Evolutionary conservation across 2,113 vertebrate genomes (phyloP).

Genomic region (Silurus glanis): DNA sequence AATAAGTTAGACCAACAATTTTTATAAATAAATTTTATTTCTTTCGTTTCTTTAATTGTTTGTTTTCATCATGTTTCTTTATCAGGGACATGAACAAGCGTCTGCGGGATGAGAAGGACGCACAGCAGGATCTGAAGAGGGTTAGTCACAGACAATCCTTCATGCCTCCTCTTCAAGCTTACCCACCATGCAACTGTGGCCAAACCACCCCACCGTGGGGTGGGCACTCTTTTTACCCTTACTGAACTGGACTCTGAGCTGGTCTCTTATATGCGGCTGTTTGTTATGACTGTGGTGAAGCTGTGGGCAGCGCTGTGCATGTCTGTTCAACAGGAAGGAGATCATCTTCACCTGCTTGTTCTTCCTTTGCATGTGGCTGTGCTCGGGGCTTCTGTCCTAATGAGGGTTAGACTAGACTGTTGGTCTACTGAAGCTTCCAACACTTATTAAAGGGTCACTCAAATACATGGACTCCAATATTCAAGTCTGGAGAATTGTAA

Average conservation of each 20-base stretch:
- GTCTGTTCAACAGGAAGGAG: slow-evolving; percentile 13
- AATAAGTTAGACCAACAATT: neutral
- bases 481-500: neutral
- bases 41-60: neutral
- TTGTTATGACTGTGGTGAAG: slow-evolving; percentile 27
- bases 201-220: slow-evolving; percentile 63
- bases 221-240: slow-evolving; percentile 66
- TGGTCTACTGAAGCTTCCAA: neutral
- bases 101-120: slow-evolving; percentile 88
- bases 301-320: slow-evolving; percentile 18
- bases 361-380: slow-evolving; percentile 27
- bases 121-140: slow-evolving; percentile 82
- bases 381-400: slow-evolving; percentile 3
- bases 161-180: slow-evolving; percentile 61
- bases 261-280: slow-evolving; percentile 15
- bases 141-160: slow-evolving; percentile 78
- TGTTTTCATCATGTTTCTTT: neutral
- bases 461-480: neutral
- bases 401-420: neutral
- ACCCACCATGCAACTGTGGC: slow-evolving; percentile 71
- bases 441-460: neutral
- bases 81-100: slow-evolving; percentile 92
- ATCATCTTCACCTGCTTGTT: slow-evolving; percentile 15
- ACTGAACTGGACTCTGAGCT: slow-evolving; percentile 55
- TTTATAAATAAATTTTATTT: neutral